Evolutionary conservation across 2,113 vertebrate genomes (phyloP).

Genomic region (Nannobrachium achirus): DNA sequence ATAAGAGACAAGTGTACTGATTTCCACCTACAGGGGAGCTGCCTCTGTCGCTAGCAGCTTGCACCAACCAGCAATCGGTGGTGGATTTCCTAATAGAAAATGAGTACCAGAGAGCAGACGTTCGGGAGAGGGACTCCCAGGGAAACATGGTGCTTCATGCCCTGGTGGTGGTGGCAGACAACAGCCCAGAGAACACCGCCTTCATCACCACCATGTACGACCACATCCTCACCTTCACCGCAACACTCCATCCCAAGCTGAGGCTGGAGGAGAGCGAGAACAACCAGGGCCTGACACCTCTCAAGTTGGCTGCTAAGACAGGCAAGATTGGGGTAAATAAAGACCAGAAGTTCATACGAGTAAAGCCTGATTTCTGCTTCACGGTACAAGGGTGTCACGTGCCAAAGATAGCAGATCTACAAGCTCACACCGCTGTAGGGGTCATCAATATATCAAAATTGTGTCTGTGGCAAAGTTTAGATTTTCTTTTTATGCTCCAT

Average conservation of each 20-base stretch:
- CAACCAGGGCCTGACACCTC: conserved; percentile 84
- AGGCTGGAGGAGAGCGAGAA: conserved; percentile 91
- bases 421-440: too few species aligned
- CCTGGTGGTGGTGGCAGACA: conserved; percentile 89
- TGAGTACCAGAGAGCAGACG: conserved; percentile 76
- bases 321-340: conserved; percentile 90
- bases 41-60: conserved; percentile 92
- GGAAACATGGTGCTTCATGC: conserved; percentile 93
- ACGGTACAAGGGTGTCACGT: too few species aligned
- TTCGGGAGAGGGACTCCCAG: conserved; percentile 81
- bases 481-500: too few species aligned
- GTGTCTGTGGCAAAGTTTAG: too few species aligned
- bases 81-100: conserved; percentile 91
- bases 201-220: conserved; percentile 93
- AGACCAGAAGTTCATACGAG: not conserved
- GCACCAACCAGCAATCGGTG: conserved; percentile 92
- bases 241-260: conserved; percentile 79
- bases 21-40: conserved; percentile 84
- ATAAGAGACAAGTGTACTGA: not conserved
- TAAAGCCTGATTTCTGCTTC: not conserved
- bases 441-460: too few species aligned
- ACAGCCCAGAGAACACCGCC: conserved; percentile 88
- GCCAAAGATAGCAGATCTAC: too few species aligned
- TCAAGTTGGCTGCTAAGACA: conserved; percentile 90
- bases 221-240: conserved; percentile 83